Evolutionary conservation across 2,888 invertebrate genomes (phyloP), one percentile per base, ranked within the genome.

Genomic region (Spisula subtruncata): DNA sequence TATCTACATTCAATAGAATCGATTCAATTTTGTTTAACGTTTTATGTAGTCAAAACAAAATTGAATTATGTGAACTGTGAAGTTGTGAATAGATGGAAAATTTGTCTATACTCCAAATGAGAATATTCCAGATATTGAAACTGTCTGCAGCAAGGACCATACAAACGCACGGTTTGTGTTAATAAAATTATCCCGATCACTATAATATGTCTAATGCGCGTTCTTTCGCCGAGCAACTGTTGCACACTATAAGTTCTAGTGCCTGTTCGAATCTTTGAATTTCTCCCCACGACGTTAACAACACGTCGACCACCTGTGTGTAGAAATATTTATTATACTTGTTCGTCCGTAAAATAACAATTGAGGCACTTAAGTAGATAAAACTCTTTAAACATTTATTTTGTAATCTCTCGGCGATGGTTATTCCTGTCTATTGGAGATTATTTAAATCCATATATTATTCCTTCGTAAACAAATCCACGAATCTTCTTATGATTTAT

Each of bases 41-140:
- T 75, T n/a, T 75, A 75, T 20, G 75, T 75, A 32, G 75, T 75
- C 75, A 75, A 75, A 75, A 75, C 75, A 35, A 75, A 35, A 14
- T 16, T 18, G 32, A 14, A 32, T 32, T 12, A 29, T 29, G 32
- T 0, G n/a, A 71, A 32, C 16, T 60, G 12, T 71, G 32, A 29
- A 32, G 35, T 35, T 75, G 75, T 18, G 75, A 16, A 32, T 32
- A 14, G 32, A 75, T 35, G 1, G 4, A 32, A 35, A 35, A 35
- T 75, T 6, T 1, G 18, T 75, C n/a, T 5, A 35, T 12, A 25
- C 14, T 75, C 32, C 2, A 5, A 18, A 4, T 32, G 35, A 1
- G 8, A 35, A 75, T 32, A 75, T 16, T 14, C 12, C 18, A 35
- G 32, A 75, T 75, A 32, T 25, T 1, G 60, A 60, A 20, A 60